Conservation (phyloP, 2,888 invertebrate species). For the Oxycera nigricornis region DNA sequence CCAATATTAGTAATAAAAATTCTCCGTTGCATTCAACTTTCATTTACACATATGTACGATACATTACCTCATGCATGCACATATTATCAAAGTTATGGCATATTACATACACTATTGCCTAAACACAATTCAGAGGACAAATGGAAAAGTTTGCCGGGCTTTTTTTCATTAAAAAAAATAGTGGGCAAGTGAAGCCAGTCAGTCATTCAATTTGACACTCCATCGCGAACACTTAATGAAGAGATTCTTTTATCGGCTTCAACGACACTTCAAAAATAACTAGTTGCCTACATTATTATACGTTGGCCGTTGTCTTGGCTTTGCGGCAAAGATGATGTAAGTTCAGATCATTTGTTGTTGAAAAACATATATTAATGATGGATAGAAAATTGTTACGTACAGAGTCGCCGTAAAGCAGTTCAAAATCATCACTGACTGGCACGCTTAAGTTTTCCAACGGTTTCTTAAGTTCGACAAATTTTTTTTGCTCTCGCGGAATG, state of each 20-base stretch:
- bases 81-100: background rate
- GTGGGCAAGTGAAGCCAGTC: background rate
- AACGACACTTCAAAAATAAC: background rate
- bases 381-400: background rate
- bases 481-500: too few species aligned
- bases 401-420: too few species aligned
- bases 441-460: too few species aligned
- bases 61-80: background rate
- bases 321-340: slow-evolving; percentile 6
- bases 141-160: background rate
- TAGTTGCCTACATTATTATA: background rate
- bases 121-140: background rate
- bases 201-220: background rate
- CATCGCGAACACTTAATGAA: background rate
- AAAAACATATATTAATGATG: background rate
- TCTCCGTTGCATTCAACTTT: background rate
- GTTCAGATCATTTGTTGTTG: background rate
- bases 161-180: too few species aligned
- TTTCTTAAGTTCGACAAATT: too few species aligned
- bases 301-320: background rate
- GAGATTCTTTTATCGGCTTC: slow-evolving; percentile 10
- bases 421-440: too few species aligned
- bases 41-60: background rate
- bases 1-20: background rate
- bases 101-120: background rate